Conservation (phyloP, 2,113 vertebrate species). For the Elanus axillaris region DNA sequence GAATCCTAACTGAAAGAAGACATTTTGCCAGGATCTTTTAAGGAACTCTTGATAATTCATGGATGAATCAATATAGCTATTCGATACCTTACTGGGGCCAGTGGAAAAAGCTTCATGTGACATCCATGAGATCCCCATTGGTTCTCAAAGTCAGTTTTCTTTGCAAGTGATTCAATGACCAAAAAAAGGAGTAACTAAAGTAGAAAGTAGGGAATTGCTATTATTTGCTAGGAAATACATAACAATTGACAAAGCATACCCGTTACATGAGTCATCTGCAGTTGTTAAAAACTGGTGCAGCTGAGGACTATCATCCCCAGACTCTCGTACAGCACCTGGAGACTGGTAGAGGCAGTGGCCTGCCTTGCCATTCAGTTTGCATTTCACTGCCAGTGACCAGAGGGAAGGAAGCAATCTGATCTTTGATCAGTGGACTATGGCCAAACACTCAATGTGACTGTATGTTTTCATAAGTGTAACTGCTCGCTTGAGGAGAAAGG, state of each 20-base stretch:
- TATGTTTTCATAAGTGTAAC: not conserved
- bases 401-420: not conserved
- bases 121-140: not conserved
- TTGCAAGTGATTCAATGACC: not conserved
- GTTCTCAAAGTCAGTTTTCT: not conserved
- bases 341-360: not conserved
- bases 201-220: not conserved
- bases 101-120: not conserved
- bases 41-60: not conserved
- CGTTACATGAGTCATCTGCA: not conserved
- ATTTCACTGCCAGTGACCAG: not conserved
- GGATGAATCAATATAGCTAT: not conserved
- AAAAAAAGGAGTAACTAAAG: not conserved
- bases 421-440: not conserved
- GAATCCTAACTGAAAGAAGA: not conserved
- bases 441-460: not conserved
- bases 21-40: not conserved
- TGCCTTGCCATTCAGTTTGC: not conserved
- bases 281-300: not conserved
- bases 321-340: not conserved
- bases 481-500: not conserved
- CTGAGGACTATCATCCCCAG: not conserved
- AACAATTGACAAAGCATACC: not conserved
- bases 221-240: not conserved
- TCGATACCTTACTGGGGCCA: fast-evolving